Base-by-base conservation (phyloP, 2,888 invertebrate species). In the Eupithecia insigniata region DNA sequence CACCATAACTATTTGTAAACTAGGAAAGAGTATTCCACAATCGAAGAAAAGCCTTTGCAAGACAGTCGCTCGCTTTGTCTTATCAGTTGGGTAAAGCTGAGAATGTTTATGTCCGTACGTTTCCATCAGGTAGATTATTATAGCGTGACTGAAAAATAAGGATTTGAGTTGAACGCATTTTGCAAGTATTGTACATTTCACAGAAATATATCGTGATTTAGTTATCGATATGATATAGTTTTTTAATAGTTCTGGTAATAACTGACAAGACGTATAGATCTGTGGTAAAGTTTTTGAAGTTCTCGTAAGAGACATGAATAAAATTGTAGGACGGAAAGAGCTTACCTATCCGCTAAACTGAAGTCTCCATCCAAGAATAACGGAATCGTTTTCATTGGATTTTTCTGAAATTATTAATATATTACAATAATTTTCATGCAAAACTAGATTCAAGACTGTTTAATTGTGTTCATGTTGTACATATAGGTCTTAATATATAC, bases 341-440 rank as follows among this genome's bases (percentile, higher is more conserved):
- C 78, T 72, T 82, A 91, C 93, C 93, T 93, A 80, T 93, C 93
- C 6, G 89, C 90, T 73, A 93, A 78, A 75, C 84, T 84, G 80
- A 85, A 92, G 67, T 89, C 89, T 1, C 85, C 89, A 76, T 92
- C 93, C 66, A 90, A 91, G 65, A 87, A 83, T 18, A 89, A 78
- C 1, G 93, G 93, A 66, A 93, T 84, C 0, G 93, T 92, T 74
- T 86, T 86, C 92, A 93, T 92, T 2, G 93, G 92, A 73, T 93
- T 93, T 89, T 89, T 92, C 93, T 93, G 85, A n/a, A n/a, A n/a
- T n/a, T n/a, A n/a, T n/a, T 69, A 87, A 64, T 1, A 4, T 34
- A 34, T n/a, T 22, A 3, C 5, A 30, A 60, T 16, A 30, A 60
- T 30, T 60, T 58, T n/a, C n/a, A 26, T 28, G 28, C 28, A 58